Evolutionary conservation across 2,113 vertebrate genomes (phyloP).

Genomic region (Ciconia boyciana): DNA sequence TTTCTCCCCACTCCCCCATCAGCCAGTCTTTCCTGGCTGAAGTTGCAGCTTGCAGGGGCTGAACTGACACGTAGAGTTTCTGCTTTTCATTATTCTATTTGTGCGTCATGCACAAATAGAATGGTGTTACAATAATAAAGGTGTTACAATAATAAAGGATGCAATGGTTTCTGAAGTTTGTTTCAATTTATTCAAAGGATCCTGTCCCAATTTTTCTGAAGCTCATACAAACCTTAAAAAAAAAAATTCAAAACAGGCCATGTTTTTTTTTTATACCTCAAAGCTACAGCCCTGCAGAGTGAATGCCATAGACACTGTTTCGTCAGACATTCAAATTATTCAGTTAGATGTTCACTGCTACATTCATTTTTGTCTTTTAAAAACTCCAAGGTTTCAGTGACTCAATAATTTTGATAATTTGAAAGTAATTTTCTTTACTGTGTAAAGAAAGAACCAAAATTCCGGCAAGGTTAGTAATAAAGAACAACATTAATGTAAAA

Average conservation of each 20-base stretch:
- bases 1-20: background rate
- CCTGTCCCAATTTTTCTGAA: background rate
- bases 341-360: background rate
- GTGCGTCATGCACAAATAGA: background rate
- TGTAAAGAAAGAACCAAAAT: background rate
- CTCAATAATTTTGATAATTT: background rate
- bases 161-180: background rate
- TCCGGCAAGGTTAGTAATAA: background rate
- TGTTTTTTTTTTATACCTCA: background rate
- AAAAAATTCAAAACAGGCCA: background rate
- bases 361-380: background rate
- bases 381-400: background rate
- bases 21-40: background rate
- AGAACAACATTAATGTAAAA: background rate
- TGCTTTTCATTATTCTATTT: background rate
- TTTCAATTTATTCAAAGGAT: background rate
- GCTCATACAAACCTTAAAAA: background rate
- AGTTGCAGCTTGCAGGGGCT: background rate
- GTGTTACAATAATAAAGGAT: background rate
- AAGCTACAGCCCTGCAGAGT: background rate
- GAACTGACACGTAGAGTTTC: background rate
- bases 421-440: background rate
- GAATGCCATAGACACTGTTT: background rate
- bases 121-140: background rate
- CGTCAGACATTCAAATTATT: background rate